A percentile compares a stretch with the other conserved stretches of the same genome.
Conservation (phyloP, 2,113 vertebrate genomes). For the Bubo bubo region DNA sequence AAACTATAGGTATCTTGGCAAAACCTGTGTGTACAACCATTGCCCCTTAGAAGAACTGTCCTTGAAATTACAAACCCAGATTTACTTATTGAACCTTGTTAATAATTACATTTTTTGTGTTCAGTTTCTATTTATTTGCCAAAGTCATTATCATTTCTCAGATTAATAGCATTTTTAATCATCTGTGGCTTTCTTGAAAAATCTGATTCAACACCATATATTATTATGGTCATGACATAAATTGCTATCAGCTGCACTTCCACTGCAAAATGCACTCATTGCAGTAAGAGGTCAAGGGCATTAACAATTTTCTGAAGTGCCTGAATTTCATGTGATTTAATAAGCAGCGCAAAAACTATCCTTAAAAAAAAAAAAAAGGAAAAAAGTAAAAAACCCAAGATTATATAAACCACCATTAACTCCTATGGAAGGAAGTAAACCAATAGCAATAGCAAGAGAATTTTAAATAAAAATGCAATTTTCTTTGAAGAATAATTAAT, state of each 20-base stretch:
- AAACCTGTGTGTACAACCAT: background rate
- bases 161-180: background rate
- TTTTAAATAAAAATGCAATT: background rate
- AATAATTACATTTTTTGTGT: background rate
- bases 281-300: background rate
- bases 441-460: background rate
- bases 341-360: background rate
- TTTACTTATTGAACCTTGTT: background rate
- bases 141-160: background rate
- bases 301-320: slow-evolving; percentile 10
- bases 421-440: background rate
- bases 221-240: slow-evolving; percentile 8
- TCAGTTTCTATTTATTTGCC: background rate
- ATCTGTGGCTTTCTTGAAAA: background rate
- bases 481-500: background rate
- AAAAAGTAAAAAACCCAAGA: fast-evolving
- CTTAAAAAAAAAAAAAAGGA: background rate
- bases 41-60: background rate
- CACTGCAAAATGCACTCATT: background rate
- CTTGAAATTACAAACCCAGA: background rate
- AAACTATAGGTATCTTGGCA: background rate
- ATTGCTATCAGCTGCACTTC: background rate
- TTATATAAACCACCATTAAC: background rate
- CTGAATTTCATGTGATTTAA: background rate
- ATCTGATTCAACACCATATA: background rate